Evolutionary conservation across 2,888 invertebrate species (phyloP).

Genomic region (Temnothorax ravouxi): DNA sequence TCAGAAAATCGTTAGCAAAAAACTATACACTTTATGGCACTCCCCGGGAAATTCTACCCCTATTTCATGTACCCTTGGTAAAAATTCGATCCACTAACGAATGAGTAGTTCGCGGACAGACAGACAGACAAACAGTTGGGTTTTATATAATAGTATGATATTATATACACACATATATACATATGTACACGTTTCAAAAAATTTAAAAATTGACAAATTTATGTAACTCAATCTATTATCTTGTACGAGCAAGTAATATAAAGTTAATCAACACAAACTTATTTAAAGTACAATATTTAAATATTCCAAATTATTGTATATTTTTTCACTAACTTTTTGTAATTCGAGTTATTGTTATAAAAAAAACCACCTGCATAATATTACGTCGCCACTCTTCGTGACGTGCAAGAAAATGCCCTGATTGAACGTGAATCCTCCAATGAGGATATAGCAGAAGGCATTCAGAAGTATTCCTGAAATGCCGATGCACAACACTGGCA

Average conservation of each 20-base stretch:
- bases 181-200: background rate
- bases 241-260: background rate
- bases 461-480: constrained; percentile 91
- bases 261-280: background rate
- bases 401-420: constrained; percentile 91
- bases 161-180: too few relatives aligned
- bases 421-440: constrained; percentile 93
- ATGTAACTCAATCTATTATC: background rate
- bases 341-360: constrained; percentile 1
- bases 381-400: constrained; percentile 89
- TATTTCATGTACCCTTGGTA: too few relatives aligned
- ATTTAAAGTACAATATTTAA: background rate
- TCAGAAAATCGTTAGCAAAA: too few relatives aligned
- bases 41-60: too few relatives aligned
- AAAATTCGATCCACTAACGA: too few relatives aligned
- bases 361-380: constrained; percentile 86
- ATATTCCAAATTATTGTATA: background rate
- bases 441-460: constrained; percentile 92
- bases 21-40: too few relatives aligned
- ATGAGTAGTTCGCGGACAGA: too few relatives aligned
- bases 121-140: too few relatives aligned
- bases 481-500: constrained; percentile 92
- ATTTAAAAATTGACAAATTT: background rate
- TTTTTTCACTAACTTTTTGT: background rate
- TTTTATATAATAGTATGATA: too few relatives aligned